Conservation (phyloP, 2,797 vertebrate species). For the Lacerta agilis region DNA sequence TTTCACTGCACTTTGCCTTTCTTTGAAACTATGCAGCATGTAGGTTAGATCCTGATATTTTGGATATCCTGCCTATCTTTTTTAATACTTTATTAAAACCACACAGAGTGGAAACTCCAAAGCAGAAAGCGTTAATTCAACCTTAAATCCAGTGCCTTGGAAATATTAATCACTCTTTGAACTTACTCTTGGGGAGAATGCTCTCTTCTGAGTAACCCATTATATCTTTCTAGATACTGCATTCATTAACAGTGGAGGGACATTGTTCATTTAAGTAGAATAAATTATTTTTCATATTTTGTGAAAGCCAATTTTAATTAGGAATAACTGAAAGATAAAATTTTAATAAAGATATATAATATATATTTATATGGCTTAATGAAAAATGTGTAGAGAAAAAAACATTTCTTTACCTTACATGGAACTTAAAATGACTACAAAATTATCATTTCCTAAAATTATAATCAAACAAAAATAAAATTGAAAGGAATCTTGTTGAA, state of each 20-base stretch:
- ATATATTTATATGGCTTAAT: too few relatives aligned
- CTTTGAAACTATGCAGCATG: background rate
- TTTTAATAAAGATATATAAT: background rate
- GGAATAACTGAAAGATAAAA: background rate
- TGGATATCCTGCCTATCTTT: background rate
- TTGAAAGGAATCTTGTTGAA: too few relatives aligned
- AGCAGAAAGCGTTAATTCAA: slow-evolving; percentile 2
- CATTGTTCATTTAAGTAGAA: background rate
- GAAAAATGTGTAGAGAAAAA: background rate
- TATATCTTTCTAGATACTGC: background rate
- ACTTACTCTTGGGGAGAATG: slow-evolving; percentile 24
- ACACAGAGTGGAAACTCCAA: slow-evolving; percentile 3
- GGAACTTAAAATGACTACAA: too few relatives aligned
- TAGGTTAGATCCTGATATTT: background rate
- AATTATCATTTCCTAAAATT: too few relatives aligned
- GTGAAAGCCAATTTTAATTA: background rate
- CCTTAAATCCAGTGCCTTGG: slow-evolving; percentile 18
- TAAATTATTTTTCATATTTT: background rate
- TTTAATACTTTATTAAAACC: background rate
- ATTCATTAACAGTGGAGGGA: background rate
- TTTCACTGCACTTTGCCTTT: background rate
- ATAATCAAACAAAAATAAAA: too few relatives aligned
- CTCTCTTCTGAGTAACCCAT: too few relatives aligned
- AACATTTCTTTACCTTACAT: background rate
- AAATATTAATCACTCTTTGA: slow-evolving; percentile 6